These are phyloP conservation scores for Abrostola tripartita DNA, from an alignment of 2,888 invertebrate genomes.

Conservation along the genomic window DNA sequence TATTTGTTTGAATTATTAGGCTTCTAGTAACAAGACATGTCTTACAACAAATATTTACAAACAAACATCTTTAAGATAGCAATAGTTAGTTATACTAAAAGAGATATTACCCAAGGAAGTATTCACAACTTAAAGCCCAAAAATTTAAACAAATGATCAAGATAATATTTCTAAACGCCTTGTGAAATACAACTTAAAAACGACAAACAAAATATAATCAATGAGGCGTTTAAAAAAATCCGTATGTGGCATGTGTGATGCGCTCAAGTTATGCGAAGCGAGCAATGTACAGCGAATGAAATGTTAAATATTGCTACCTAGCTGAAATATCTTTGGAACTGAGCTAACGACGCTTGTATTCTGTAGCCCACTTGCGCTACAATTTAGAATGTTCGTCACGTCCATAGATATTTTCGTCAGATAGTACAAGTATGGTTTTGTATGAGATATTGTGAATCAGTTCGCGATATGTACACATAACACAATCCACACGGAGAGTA, in stretches of 20 bases:
- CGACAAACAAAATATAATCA: constrained; percentile 36
- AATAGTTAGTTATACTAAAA: constrained; percentile 18
- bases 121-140: constrained; percentile 43
- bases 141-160: constrained; percentile 52
- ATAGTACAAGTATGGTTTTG: constrained; percentile 46
- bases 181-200: constrained; percentile 40
- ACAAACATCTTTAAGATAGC: constrained; percentile 25
- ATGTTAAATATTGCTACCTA: constrained; percentile 62
- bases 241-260: constrained; percentile 82
- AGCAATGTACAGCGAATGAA: constrained; percentile 71
- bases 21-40: constrained; percentile 24
- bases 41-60: constrained; percentile 39
- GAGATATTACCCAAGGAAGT: constrained; percentile 8
- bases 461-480: constrained; percentile 74
- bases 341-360: not conserved
- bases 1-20: constrained; percentile 59
- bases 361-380: not conserved
- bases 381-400: not conserved
- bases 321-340: constrained; percentile 11
- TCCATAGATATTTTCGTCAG: constrained; percentile 18
- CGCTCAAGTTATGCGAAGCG: constrained; percentile 74
- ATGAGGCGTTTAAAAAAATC: constrained; percentile 72
- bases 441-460: constrained; percentile 49
- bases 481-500: constrained; percentile 75
- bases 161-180: constrained; percentile 55